A percentile compares a stretch with the other conserved stretches of the same genome.
Evolutionary conservation across 2,888 invertebrate species (phyloP).

Genomic region (Plebejus anna): DNA sequence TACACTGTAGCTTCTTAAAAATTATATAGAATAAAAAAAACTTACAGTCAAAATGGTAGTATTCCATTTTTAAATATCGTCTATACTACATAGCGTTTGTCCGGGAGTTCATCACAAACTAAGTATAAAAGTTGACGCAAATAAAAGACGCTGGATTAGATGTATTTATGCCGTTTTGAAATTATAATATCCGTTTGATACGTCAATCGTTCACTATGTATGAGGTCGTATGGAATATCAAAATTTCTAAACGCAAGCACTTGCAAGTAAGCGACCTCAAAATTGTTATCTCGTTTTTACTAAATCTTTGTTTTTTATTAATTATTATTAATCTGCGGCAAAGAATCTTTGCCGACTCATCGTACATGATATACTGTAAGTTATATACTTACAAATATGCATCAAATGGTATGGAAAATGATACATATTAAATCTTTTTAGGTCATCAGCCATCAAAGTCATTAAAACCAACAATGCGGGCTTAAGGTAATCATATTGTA

Average conservation of each 20-base stretch:
- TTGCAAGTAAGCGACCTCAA: background rate
- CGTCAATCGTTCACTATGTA: conserved; percentile 56
- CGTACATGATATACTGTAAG: background rate
- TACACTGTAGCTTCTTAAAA: background rate
- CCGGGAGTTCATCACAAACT: background rate
- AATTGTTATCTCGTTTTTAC: background rate
- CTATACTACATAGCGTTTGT: background rate
- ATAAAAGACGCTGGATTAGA: conserved; percentile 45
- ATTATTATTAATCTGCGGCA: background rate
- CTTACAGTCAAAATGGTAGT: conserved; percentile 38
- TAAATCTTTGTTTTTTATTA: background rate
- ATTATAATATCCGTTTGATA: conserved; percentile 62
- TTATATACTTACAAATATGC: background rate
- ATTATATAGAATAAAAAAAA: background rate
- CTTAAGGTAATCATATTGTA: background rate
- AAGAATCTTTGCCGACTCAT: background rate
- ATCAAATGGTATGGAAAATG: background rate
- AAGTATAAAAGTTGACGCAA: conserved; percentile 28
- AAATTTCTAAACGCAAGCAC: conserved; percentile 45
- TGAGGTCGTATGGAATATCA: conserved; percentile 58
- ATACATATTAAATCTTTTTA: background rate
- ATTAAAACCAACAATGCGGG: conserved; percentile 10
- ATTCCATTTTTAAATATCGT: conserved; percentile 37
- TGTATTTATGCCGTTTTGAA: conserved; percentile 57
- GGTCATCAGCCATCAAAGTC: background rate